Percentiles rank a stretch among this genome's conserved stretches.
phyloP scores from a whole-genome alignment of 2,888 invertebrate genomes.

The Penaeus monodon region DNA sequence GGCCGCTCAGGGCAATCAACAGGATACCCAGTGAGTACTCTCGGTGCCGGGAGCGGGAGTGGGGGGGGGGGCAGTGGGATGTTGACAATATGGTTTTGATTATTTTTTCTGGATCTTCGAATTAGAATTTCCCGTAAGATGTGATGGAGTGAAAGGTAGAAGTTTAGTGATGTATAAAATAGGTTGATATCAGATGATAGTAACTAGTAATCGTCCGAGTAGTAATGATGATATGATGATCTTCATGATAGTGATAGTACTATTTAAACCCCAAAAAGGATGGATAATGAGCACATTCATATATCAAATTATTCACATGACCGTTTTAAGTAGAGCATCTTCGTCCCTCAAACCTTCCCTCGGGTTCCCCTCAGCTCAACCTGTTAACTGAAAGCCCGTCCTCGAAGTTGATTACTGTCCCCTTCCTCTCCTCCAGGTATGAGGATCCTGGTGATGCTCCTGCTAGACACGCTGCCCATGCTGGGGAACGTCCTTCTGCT shows the following conservation, averaged over 20 bases:
- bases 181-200: no score
- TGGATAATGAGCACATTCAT: no score
- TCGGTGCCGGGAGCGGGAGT: not conserved
- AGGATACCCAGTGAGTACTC: conserved; percentile 95
- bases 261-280: no score
- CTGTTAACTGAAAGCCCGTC: not conserved
- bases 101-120: not conserved
- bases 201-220: no score
- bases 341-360: not conserved
- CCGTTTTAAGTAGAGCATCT: no score
- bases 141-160: no score
- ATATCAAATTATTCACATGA: no score
- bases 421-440: conserved; percentile 80
- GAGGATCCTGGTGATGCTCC: conserved; percentile 97
- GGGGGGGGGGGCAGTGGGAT: not conserved
- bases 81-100: not conserved
- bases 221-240: no score
- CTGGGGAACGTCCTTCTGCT: conserved; percentile 94
- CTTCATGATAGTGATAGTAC: no score
- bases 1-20: conserved; percentile 98
- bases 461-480: conserved; percentile 99
- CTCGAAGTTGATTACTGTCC: not conserved
- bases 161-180: no score
- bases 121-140: no score
- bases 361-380: not conserved